Conservation (phyloP, 2,113 vertebrate species). For the Acanthochromis polyacanthus region DNA sequence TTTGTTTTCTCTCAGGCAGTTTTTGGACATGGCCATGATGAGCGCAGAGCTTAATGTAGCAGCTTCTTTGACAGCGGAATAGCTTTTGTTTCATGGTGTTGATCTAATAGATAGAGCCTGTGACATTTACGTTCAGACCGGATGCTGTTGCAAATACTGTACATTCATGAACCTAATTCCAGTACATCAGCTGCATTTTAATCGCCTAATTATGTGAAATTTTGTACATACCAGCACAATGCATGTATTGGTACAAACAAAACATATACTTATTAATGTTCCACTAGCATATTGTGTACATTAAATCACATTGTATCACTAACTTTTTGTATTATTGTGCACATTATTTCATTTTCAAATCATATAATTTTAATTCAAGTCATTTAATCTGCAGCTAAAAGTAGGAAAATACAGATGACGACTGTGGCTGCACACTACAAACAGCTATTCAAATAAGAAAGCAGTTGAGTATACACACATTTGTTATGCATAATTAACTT, state of each 20-base stretch:
- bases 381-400: constrained; percentile 23
- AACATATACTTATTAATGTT: constrained; percentile 13
- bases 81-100: constrained; percentile 61
- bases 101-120: constrained; percentile 55
- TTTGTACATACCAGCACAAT: constrained; percentile 20
- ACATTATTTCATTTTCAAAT: constrained; percentile 27
- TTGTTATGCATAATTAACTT: constrained; percentile 64
- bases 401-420: constrained; percentile 18
- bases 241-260: constrained; percentile 18
- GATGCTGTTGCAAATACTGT: constrained; percentile 39
- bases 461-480: constrained; percentile 52
- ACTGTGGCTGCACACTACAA: constrained; percentile 5
- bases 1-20: constrained; percentile 57
- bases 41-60: constrained; percentile 62
- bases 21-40: constrained; percentile 68
- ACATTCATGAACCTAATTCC: constrained; percentile 37
- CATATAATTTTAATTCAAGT: constrained; percentile 33
- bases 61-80: constrained; percentile 57
- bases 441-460: constrained; percentile 55
- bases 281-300: constrained; percentile 9
- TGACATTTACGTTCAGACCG: constrained; percentile 55
- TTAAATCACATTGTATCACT: constrained; percentile 30
- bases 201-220: constrained; percentile 31
- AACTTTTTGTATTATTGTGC: constrained; percentile 6
- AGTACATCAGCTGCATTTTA: constrained; percentile 27